A percentile compares a stretch with the other conserved stretches of the same genome.
phyloP scores from a whole-genome alignment of 1,140 invertebrate genomes.

The Drosophila dunni region DNA sequence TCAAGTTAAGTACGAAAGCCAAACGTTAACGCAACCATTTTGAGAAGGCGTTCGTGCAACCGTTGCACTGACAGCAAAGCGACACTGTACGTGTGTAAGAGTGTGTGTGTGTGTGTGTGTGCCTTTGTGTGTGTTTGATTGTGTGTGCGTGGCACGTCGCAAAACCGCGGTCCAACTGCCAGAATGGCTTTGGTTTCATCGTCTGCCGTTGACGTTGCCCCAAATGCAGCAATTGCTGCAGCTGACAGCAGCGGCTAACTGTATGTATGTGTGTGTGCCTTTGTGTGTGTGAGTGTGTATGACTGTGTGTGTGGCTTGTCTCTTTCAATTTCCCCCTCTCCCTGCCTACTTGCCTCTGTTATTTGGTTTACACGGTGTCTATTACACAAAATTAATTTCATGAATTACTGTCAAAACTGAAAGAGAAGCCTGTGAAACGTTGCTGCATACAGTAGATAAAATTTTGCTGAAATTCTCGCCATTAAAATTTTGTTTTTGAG shows the following conservation, averaged over 20 bases:
- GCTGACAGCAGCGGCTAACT: constrained; percentile 56
- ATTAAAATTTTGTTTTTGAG: too few species aligned
- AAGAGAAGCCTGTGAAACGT: too few species aligned
- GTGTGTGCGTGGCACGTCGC: constrained; percentile 50
- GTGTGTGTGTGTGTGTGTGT: constrained; percentile 32
- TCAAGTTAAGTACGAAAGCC: constrained; percentile 49
- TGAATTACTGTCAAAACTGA: too few species aligned
- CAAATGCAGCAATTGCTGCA: constrained; percentile 60
- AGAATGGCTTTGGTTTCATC: constrained; percentile 43
- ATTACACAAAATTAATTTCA: too few species aligned
- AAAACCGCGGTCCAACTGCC: constrained; percentile 67
- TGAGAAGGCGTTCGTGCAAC: constrained; percentile 49
- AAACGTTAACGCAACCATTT: constrained; percentile 32
- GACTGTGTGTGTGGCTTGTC: constrained; percentile 45
- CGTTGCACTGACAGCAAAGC: constrained; percentile 45
- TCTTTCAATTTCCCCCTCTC: not conserved
- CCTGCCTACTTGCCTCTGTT: not conserved
- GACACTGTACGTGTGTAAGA: constrained; percentile 18
- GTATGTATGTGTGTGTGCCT: constrained; percentile 5
- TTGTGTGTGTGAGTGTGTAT: constrained; percentile 2
- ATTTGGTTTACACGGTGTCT: too few species aligned
- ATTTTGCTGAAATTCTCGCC: too few species aligned
- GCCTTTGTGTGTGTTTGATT: constrained; percentile 25
- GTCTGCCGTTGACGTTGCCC: constrained; percentile 45
- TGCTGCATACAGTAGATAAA: too few species aligned